Conservation (phyloP, 2,113 vertebrate species). For the Vidua macroura region DNA sequence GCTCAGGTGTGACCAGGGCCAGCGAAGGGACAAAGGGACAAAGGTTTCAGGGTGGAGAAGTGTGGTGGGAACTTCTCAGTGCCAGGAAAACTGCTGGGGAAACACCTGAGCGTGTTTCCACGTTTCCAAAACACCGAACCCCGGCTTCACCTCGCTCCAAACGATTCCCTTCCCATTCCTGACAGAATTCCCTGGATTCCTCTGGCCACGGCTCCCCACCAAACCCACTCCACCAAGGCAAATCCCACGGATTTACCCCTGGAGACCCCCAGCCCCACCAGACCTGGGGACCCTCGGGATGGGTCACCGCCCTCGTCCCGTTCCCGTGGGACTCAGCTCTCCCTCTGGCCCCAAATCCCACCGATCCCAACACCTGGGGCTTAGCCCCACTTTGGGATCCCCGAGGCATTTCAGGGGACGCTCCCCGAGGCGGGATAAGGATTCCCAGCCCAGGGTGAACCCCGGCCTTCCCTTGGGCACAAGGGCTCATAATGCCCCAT, state of each 20-base stretch:
- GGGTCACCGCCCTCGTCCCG: background rate
- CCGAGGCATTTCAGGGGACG: fast-evolving
- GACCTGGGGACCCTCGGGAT: background rate
- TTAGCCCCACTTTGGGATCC: background rate
- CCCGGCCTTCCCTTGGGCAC: background rate
- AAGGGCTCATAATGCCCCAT: background rate
- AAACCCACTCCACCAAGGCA: background rate
- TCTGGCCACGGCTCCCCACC: fast-evolving
- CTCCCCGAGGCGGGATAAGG: fast-evolving
- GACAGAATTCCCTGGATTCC: fast-evolving
- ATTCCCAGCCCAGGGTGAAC: fast-evolving
- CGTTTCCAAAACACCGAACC: background rate
- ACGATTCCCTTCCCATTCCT: fast-evolving
- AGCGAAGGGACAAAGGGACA: background rate
- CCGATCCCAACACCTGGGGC: fast-evolving
- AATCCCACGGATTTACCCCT: background rate
- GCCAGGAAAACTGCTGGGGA: background rate
- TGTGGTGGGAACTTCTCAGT: fast-evolving
- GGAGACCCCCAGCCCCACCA: background rate
- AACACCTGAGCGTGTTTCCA: background rate
- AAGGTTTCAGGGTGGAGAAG: background rate
- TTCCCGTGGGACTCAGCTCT: background rate
- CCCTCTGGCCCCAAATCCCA: background rate
- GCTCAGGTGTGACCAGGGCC: background rate
- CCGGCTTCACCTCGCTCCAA: too few species aligned